Conservation (phyloP, 2,113 vertebrate species). For the Eonycteris spelaea region DNA sequence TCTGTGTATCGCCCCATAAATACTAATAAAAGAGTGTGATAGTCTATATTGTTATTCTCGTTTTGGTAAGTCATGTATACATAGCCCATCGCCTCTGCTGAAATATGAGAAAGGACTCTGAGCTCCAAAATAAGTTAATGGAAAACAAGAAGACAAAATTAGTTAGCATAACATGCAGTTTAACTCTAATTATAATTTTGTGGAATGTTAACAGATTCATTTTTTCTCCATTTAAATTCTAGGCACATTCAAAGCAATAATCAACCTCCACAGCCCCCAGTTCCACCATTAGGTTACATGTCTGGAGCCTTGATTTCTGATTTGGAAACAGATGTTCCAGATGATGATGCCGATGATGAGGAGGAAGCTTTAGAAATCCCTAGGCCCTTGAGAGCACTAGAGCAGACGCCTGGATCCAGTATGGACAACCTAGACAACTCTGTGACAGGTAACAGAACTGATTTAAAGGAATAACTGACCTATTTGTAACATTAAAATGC, state of each 20-base stretch:
- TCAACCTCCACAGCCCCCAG: constrained; percentile 94
- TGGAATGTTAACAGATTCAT: neutral
- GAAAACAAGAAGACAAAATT: neutral
- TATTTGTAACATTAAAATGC: constrained; percentile 66
- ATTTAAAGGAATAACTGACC: constrained; percentile 53
- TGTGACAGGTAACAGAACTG: constrained; percentile 89
- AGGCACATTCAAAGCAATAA: constrained; percentile 97
- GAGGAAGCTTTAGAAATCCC: constrained; percentile 94
- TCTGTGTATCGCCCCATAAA: neutral
- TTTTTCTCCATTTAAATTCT: constrained; percentile 45
- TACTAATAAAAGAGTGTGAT: neutral
- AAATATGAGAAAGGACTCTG: neutral
- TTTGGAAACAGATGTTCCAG: constrained; percentile 95
- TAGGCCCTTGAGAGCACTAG: constrained; percentile 91
- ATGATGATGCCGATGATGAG: constrained; percentile 92
- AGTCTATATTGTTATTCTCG: neutral
- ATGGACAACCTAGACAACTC: constrained; percentile 99
- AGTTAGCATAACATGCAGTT: neutral
- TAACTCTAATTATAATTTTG: neutral
- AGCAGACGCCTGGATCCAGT: constrained; percentile 97
- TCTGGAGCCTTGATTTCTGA: constrained; percentile 97
- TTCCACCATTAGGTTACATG: constrained; percentile 96
- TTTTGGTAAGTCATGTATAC: neutral
- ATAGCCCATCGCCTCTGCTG: neutral
- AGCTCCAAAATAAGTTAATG: neutral